phyloP scores from a whole-genome alignment of 1,140 invertebrate species.

The Diuraphis noxia region DNA sequence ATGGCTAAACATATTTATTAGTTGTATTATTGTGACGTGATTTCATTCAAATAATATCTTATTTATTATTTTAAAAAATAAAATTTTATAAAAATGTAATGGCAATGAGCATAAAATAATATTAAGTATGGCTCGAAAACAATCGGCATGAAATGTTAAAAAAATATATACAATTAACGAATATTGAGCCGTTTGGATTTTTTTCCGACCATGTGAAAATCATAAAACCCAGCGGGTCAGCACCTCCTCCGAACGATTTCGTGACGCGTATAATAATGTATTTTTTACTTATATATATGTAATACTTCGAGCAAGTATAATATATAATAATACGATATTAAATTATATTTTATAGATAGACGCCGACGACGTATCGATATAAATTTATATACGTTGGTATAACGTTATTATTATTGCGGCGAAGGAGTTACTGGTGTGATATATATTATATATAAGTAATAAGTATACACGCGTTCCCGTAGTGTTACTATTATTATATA shows the following conservation, averaged over 20 bases:
- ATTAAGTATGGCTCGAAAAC: neutral
- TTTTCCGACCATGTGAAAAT: neutral
- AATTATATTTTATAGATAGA: neutral
- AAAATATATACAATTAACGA: no score
- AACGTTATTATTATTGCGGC: neutral
- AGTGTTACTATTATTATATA: neutral
- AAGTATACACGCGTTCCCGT: neutral
- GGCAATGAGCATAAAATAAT: neutral
- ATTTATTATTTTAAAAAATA: neutral
- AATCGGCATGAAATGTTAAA: neutral
- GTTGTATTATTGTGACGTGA: neutral
- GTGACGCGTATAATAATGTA: neutral
- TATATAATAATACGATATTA: no score
- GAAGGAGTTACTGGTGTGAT: neutral
- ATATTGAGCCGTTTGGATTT: neutral
- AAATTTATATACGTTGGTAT: neutral
- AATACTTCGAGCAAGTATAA: neutral
- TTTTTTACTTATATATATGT: neutral
- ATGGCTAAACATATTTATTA: neutral
- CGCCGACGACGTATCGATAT: neutral
- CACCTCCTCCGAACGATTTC: no score
- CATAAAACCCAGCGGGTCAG: neutral
- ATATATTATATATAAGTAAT: neutral
- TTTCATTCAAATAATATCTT: neutral
- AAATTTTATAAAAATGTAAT: neutral